A percentile compares a stretch with the other conserved stretches of the same genome.
Conservation (phyloP, 2,113 vertebrate species). For the Neolamprologus devosi region DNA sequence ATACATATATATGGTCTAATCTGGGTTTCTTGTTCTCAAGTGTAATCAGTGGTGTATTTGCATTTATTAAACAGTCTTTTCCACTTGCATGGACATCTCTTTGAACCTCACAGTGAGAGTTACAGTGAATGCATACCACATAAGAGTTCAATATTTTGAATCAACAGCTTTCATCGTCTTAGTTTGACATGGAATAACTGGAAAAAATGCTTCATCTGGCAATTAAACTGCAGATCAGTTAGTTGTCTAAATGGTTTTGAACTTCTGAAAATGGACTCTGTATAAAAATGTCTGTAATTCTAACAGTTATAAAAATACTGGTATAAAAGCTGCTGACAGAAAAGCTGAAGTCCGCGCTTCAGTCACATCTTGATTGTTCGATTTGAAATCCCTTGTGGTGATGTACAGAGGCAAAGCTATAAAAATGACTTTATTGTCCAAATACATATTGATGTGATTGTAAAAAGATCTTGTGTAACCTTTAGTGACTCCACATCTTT, state of each 20-base stretch:
- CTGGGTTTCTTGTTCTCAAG: not conserved
- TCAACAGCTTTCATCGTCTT: not conserved
- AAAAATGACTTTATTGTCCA: not conserved
- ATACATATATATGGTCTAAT: not conserved
- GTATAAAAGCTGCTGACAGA: not conserved
- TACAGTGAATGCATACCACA: not conserved
- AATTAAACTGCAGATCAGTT: not conserved
- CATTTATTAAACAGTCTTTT: not conserved
- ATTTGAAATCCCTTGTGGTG: not conserved
- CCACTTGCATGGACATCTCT: not conserved
- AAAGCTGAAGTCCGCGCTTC: not conserved
- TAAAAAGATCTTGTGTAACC: not conserved
- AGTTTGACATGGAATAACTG: not conserved
- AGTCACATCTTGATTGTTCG: not conserved
- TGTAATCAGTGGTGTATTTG: not conserved
- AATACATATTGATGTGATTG: not conserved
- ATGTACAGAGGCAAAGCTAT: not conserved
- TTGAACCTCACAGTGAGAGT: not conserved
- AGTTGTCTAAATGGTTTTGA: not conserved
- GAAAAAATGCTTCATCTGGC: not conserved
- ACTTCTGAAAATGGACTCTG: not conserved
- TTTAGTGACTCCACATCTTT: not conserved
- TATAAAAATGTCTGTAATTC: not conserved
- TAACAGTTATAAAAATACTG: not conserved
- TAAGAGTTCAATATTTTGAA: not conserved